phyloP scores from a whole-genome alignment of 2,797 vertebrate genomes.

The Ispidina lecontei region DNA sequence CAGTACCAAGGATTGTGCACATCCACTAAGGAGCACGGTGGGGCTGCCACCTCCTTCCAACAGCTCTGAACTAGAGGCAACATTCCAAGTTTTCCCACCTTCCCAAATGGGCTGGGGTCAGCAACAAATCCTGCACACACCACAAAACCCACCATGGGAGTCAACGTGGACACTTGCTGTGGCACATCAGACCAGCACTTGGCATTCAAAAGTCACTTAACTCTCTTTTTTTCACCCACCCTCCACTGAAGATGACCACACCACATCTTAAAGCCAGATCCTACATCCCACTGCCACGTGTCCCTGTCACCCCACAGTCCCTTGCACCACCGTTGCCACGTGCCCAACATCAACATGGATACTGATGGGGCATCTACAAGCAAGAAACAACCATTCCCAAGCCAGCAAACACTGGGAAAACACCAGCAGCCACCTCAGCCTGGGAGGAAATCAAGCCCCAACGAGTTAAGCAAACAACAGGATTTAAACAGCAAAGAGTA shows the following conservation, averaged over 20 bases:
- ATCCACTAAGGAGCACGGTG: neutral
- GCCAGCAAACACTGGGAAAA: neutral
- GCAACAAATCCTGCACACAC: accelerated
- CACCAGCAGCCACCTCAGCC: neutral
- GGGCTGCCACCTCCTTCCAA: neutral
- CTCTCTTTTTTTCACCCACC: neutral
- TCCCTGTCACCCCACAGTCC: accelerated
- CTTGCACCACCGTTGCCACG: accelerated
- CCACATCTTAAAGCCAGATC: neutral
- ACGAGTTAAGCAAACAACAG: neutral
- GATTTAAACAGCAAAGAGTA: neutral
- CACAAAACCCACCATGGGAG: accelerated
- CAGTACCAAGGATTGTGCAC: neutral
- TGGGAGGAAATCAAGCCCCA: neutral
- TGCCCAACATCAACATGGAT: neutral
- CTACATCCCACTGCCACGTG: accelerated
- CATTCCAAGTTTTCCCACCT: neutral
- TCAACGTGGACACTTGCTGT: neutral
- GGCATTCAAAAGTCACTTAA: accelerated
- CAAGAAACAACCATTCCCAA: neutral
- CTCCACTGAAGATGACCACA: neutral
- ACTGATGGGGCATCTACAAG: neutral
- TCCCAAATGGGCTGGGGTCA: accelerated
- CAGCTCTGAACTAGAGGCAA: accelerated
- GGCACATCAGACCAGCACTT: accelerated